phyloP scores from a whole-genome alignment of 2,113 vertebrate species.

The Actinemys pallida region DNA sequence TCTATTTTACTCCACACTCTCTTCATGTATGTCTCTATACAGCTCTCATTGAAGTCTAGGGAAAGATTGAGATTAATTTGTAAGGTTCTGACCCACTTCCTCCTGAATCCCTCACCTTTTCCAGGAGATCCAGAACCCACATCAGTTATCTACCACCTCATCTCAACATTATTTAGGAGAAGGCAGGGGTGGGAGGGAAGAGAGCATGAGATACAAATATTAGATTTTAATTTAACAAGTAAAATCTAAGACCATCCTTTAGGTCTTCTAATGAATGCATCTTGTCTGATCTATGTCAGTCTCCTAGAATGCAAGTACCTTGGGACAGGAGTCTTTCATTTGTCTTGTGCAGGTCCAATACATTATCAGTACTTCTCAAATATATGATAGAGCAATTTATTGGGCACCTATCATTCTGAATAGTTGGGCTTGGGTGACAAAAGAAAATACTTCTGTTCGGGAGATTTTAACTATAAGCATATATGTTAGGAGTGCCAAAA shows the following conservation, averaged over 20 bases:
- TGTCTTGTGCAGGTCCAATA: conserved; percentile 7
- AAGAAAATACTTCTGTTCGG: neutral
- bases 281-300: neutral
- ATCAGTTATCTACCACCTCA: accelerated
- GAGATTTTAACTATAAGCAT: neutral
- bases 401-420: neutral
- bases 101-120: neutral
- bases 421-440: conserved; percentile 2
- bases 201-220: too few species aligned
- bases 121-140: neutral
- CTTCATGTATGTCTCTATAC: too few species aligned
- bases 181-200: neutral
- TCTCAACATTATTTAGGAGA: neutral
- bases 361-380: neutral
- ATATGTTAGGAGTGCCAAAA: neutral
- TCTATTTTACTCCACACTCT: too few species aligned
- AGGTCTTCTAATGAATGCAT: neutral
- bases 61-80: neutral
- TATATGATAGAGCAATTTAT: conserved; percentile 11
- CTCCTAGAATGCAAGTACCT: neutral
- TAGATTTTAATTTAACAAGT: neutral
- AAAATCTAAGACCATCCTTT: neutral
- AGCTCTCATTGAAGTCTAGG: too few species aligned
- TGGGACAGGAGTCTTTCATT: neutral
- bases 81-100: neutral